A percentile compares a stretch with the other conserved stretches of the same genome.
These are phyloP conservation scores for Trissolcus brochymenae DNA, from an alignment of 2,888 invertebrate species.

Conservation along the genomic window DNA sequence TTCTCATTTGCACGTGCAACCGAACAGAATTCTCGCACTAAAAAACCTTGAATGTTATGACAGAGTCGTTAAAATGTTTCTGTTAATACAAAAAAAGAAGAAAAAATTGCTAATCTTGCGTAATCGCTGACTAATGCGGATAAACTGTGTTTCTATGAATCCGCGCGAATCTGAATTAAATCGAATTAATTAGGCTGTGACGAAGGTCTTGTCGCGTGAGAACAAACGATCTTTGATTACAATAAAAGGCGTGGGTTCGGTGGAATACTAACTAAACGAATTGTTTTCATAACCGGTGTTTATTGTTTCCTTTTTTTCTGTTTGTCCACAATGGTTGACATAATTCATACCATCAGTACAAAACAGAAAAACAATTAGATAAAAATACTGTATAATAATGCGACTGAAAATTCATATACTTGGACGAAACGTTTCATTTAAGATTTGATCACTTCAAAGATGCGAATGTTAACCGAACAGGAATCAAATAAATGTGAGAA, in stretches of 20 bases:
- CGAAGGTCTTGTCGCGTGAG: conserved; percentile 44
- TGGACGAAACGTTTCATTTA: too few relatives aligned
- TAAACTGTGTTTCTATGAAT: conserved; percentile 19
- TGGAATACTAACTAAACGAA: conserved; percentile 7
- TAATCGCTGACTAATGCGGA: conserved; percentile 29
- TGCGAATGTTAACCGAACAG: too few relatives aligned
- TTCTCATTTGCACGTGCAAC: conserved; percentile 12
- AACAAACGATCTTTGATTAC: conserved; percentile 26
- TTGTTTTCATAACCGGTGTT: background rate
- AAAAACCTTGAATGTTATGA: conserved; percentile 34
- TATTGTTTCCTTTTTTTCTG: background rate
- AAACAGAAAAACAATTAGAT: too few relatives aligned
- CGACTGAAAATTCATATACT: too few relatives aligned
- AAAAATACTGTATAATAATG: too few relatives aligned
- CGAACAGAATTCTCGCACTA: conserved; percentile 3
- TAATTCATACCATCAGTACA: too few relatives aligned
- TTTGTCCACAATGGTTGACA: too few relatives aligned
- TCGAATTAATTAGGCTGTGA: conserved; percentile 43
- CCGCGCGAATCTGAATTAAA: conserved; percentile 29
- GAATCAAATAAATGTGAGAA: too few relatives aligned
- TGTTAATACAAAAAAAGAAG: conserved; percentile 16
- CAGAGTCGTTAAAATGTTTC: conserved; percentile 34
- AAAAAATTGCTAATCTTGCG: conserved; percentile 6
- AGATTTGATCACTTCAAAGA: too few relatives aligned
- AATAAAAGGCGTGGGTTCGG: conserved; percentile 24